These are phyloP conservation scores for Dasyurus viverrinus DNA, from an alignment of 2,113 vertebrate genomes.

Conservation along the genomic window DNA sequence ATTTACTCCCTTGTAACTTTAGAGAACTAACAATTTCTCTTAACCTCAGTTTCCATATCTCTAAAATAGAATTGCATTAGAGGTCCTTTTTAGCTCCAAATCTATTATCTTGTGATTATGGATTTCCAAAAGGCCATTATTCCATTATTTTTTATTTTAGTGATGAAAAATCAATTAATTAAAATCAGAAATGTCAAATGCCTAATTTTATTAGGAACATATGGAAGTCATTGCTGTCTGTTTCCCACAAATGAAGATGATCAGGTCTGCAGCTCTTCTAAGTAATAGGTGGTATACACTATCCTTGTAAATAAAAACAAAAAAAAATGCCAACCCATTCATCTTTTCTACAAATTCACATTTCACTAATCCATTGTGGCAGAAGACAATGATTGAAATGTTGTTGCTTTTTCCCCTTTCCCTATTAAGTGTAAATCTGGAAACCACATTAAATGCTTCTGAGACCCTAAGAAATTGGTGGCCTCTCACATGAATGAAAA, in stretches of 20 bases:
- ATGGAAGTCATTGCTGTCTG: slow-evolving; percentile 13
- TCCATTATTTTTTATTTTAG: slow-evolving; percentile 17
- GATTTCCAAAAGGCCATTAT: background rate
- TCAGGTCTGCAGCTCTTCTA: background rate
- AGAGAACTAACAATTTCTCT: background rate
- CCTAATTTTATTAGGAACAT: background rate
- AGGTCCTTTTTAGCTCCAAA: background rate
- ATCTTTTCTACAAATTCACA: background rate
- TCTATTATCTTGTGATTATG: background rate
- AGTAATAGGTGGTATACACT: background rate
- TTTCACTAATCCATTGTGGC: slow-evolving; percentile 16
- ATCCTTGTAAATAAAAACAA: background rate
- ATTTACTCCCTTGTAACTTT: background rate
- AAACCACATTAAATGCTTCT: slow-evolving; percentile 10
- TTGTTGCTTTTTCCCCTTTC: background rate
- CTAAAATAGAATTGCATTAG: background rate
- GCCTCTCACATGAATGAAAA: background rate
- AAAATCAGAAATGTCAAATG: background rate
- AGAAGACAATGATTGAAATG: slow-evolving; percentile 37
- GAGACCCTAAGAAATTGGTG: background rate
- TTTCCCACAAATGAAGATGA: background rate
- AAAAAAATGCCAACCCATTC: background rate
- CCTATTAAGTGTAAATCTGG: background rate
- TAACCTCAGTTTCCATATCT: background rate
- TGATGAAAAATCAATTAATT: slow-evolving; percentile 25